Evolutionary conservation across 2,113 vertebrate species (phyloP).

Genomic region (Dipodomys ordii): DNA sequence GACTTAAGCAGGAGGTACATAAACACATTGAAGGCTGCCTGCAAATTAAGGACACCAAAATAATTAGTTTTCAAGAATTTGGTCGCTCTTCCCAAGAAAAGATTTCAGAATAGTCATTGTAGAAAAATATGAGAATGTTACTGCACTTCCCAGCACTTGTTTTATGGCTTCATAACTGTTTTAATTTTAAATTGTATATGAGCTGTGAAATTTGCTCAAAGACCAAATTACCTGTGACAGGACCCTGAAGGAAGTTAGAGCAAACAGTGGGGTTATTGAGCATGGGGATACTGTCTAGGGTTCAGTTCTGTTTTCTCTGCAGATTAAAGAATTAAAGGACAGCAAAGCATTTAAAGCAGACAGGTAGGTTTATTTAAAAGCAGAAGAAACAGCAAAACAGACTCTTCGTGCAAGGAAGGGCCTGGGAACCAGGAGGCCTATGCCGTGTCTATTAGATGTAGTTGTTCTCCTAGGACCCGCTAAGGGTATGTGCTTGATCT

Average conservation of each 20-base stretch:
- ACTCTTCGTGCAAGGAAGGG: too few relatives aligned
- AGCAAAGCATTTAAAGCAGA: too few relatives aligned
- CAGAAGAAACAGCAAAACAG: too few relatives aligned
- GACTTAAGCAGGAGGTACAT: not conserved
- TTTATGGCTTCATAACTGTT: not conserved
- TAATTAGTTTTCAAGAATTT: constrained; percentile 37
- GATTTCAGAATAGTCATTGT: not conserved
- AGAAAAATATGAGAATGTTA: constrained; percentile 5
- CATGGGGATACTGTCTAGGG: not conserved
- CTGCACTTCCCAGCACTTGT: not conserved
- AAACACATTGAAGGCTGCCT: not conserved
- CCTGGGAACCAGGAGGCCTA: too few relatives aligned
- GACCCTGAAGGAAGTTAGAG: not conserved
- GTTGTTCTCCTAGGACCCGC: too few relatives aligned
- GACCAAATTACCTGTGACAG: not conserved
- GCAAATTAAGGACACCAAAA: not conserved
- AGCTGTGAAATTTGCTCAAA: not conserved
- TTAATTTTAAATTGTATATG: constrained; percentile 15
- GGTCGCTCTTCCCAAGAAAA: constrained; percentile 26
- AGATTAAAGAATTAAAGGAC: too few relatives aligned
- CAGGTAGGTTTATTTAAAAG: too few relatives aligned
- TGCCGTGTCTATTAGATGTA: too few relatives aligned
- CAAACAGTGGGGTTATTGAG: not conserved
- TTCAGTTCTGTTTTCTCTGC: too few relatives aligned
- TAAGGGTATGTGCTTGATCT: too few relatives aligned